phyloP scores from a whole-genome alignment of 1,140 invertebrate genomes.

The Maniola jurtina region DNA sequence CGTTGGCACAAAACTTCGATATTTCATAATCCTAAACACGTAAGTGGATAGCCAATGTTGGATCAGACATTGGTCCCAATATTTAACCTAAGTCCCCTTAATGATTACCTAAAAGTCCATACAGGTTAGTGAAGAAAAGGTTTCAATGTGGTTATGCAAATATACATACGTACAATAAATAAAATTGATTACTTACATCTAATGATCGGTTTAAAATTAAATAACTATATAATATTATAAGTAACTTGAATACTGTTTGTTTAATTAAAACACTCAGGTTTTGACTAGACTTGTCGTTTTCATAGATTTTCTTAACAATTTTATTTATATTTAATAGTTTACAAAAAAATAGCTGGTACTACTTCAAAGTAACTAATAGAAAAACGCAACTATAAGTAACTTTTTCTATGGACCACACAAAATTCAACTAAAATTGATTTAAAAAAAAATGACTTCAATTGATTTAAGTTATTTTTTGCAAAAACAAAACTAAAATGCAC shows the following conservation, averaged over 20 bases:
- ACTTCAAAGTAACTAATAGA: neutral
- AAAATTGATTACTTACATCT: constrained; percentile 9
- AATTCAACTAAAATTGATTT: no score
- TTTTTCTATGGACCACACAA: neutral
- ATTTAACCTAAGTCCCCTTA: constrained; percentile 13
- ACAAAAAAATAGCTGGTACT: neutral
- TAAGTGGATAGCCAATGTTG: constrained; percentile 17
- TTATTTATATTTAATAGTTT: neutral
- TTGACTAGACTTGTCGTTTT: constrained; percentile 53
- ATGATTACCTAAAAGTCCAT: neutral
- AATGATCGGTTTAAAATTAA: constrained; percentile 4
- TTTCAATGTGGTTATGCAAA: neutral
- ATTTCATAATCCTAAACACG: constrained; percentile 6
- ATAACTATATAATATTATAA: neutral
- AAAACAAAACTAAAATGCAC: neutral
- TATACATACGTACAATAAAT: neutral
- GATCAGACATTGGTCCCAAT: constrained; percentile 15
- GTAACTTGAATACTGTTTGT: constrained; percentile 36
- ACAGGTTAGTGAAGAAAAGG: neutral
- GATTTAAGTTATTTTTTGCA: no score
- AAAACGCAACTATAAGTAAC: neutral
- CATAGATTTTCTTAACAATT: neutral
- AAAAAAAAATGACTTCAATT: no score
- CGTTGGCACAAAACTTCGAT: constrained; percentile 16
- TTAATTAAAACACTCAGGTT: constrained; percentile 6